Evolutionary conservation across 2,113 vertebrate species (phyloP), one percentile per base, ranked within the genome.

Genomic region (Pelodiscus sinensis): DNA sequence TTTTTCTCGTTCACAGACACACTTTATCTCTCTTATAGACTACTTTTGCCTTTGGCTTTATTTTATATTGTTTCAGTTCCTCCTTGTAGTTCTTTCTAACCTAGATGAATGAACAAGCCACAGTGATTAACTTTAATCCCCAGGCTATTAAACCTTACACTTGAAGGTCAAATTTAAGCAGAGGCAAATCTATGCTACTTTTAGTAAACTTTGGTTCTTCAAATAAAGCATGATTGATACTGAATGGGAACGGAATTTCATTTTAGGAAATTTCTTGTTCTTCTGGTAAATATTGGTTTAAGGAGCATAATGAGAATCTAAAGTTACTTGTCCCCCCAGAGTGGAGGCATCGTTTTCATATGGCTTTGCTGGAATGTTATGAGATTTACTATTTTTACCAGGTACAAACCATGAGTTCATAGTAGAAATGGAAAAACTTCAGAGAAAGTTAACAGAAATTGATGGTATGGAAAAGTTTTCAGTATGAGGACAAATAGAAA

Each of bases 81-180:
- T 92, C 25, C 73, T 87, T 14, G 2, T 16, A 77, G 58, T 4
- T 93, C 24, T 94, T 91, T 13, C 24, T 88, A 92, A 65, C 7
- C 12, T 3, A 89, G 44, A 83, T 93, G 58, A 96, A 87, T 81
- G 81, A 93, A 52, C 80, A 93, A 96, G 79, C 51, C 73, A 77
- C 51, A 2, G 0, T 91, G 79, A 88, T 91, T 91, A 94, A 85
- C 84, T 96, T 82, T 91, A 93, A 93, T 92, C 65, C 88, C 56
- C 44, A 92, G 75, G 50, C 93, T 96, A 90, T 95, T 97, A 96
- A 94, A 96, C 96, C 87, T 95, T 92, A 13, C 4, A 81, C 71
- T 96, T 92, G 93, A 97, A 97, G 96, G 93, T 97, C 97, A 97
- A 16, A 94, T 96, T 93, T 96, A 94, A 97, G 87, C 73, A 96